phyloP scores from a whole-genome alignment of 2,113 vertebrate species.

The Pantherophis guttatus region DNA sequence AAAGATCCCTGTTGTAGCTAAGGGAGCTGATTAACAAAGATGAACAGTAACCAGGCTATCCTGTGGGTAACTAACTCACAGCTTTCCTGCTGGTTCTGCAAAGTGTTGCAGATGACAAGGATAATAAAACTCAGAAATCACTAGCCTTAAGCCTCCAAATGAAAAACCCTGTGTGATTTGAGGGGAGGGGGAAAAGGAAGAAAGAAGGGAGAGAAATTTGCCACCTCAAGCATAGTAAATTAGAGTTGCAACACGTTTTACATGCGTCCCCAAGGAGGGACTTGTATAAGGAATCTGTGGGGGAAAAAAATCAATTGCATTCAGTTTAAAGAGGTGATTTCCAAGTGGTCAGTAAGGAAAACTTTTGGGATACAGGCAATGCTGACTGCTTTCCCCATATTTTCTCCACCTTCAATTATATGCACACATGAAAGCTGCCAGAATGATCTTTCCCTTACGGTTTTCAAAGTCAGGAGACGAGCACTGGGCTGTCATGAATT shows the following conservation, averaged over 20 bases:
- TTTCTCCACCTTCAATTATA: conserved; percentile 37
- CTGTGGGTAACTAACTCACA: conserved; percentile 12
- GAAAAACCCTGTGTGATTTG: neutral
- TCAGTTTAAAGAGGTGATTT: neutral
- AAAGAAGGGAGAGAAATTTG: neutral
- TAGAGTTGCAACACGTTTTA: conserved; percentile 2
- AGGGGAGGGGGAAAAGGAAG: neutral
- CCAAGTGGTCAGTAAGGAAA: neutral
- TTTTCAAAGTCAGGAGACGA: conserved; percentile 46
- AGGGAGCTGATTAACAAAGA: conserved; percentile 38
- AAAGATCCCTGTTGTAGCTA: neutral
- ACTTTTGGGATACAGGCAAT: neutral
- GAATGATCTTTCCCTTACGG: neutral
- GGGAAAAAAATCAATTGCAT: neutral
- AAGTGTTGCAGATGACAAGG: conserved; percentile 12
- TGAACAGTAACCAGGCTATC: conserved; percentile 35
- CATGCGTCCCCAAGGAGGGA: conserved; percentile 11
- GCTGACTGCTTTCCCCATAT: neutral
- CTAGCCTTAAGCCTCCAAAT: conserved; percentile 3
- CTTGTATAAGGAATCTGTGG: neutral
- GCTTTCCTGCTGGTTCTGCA: conserved; percentile 19
- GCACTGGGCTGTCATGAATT: conserved; percentile 37
- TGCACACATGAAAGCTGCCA: conserved; percentile 23
- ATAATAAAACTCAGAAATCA: conserved; percentile 22
- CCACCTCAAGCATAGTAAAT: neutral